Conservation (phyloP, 2,797 vertebrate genomes). For the Fratercula arctica region DNA sequence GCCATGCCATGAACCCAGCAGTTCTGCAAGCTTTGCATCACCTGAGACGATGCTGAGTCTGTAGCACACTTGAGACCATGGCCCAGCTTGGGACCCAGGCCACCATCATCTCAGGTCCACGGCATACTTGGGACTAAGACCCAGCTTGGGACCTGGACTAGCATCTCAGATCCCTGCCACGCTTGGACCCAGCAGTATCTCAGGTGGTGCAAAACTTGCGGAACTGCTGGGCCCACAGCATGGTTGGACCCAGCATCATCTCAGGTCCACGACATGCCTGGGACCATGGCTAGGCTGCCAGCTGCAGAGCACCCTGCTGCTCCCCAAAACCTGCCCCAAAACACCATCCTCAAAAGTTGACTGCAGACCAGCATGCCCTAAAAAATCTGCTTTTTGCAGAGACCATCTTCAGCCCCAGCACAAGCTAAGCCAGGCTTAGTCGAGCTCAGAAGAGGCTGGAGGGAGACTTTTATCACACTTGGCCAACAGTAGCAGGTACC, state of each 20-base stretch:
- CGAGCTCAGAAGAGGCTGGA: background rate
- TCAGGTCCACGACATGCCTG: background rate
- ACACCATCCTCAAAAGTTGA: background rate
- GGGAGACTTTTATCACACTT: conserved; percentile 12
- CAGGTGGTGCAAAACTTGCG: background rate
- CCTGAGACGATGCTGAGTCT: background rate
- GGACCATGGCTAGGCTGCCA: background rate
- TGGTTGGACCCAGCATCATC: no score
- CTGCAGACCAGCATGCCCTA: background rate
- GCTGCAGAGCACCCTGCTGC: background rate
- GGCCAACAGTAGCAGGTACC: background rate
- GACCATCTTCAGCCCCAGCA: rapidly evolving
- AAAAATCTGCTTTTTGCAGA: background rate
- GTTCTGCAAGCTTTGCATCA: background rate
- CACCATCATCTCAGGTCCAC: background rate
- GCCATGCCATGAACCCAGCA: rapidly evolving
- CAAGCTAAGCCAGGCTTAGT: background rate
- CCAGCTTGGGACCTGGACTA: background rate
- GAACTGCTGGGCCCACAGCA: background rate
- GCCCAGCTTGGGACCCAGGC: background rate
- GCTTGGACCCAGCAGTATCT: background rate
- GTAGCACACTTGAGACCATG: rapidly evolving
- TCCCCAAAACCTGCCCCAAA: background rate
- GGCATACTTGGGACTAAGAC: background rate
- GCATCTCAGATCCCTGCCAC: background rate